Evolutionary conservation across 1,140 invertebrate genomes (phyloP), one percentile per base, ranked within the genome.

Genomic region (Diorhabda carinulata): DNA sequence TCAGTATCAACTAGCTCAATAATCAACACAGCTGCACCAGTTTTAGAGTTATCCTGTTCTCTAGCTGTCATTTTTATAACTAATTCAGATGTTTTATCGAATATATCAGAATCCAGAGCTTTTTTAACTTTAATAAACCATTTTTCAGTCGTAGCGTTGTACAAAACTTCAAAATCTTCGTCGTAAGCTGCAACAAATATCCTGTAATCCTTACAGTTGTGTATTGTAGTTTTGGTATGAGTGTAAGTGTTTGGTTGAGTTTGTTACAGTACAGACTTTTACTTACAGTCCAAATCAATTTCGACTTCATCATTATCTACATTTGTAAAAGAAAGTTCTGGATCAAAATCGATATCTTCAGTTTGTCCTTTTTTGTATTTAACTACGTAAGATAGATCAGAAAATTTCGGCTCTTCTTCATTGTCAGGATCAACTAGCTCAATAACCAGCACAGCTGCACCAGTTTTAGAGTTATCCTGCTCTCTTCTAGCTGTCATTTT

Each of bases 11-110:
- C 8, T 3, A 73, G 40, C 43, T 58, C 41, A 42, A 75, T 25
- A 52, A 74, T 25, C 25, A 75, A 64, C 25, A 70, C 61, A 3
- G 70, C 61, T 52, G n/a, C 43, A 6, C 67, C 72, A 9, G 8
- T 58, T 3, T 41, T 25, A 43, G 64, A 42, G 4, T 43, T 61
- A 3, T 57, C 61, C 9, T 62, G 25, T 9, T 61, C 40, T 25
- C 41, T 71, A 41, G 72, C 72, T 43, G 60, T 57, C 7, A 75
- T 25, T 7, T 63, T 68, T 44, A 74, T n/a, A 3, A 69, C 8
- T 4, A 74, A 47, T 56, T 68, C 41, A 25, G 57, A 9, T 2
- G 52, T 44, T 25, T 56, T 7, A 25, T 70, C 59, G 2, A 72
- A 56, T 10, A 60, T 59, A 44, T 41, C 41, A 9, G 9, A 40